Conservation (phyloP, 2,888 invertebrate species). For the Troides aeacus region DNA sequence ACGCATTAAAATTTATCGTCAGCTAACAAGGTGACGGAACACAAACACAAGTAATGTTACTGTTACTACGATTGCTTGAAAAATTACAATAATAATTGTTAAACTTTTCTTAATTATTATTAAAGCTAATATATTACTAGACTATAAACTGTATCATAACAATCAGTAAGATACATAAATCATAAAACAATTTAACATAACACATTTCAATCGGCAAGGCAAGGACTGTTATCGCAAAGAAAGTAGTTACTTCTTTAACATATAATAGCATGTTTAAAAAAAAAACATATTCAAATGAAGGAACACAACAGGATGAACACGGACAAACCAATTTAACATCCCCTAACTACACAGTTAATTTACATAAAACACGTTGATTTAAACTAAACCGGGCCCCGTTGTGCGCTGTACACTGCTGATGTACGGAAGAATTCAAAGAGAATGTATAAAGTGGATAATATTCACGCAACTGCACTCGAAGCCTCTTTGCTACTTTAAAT, state of each 20-base stretch:
- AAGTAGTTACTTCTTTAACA: conserved; percentile 7
- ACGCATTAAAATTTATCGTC: conserved; percentile 17
- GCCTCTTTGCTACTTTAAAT: not conserved
- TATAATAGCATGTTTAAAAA: conserved; percentile 12
- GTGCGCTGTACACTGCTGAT: conserved; percentile 16
- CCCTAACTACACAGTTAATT: conserved; percentile 24
- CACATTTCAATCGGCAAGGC: not conserved
- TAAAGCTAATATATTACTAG: no score
- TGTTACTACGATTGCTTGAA: not conserved
- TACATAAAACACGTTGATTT: conserved; percentile 24
- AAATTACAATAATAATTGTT: not conserved
- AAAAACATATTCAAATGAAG: conserved; percentile 24
- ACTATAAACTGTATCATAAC: no score
- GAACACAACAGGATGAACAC: conserved; percentile 20
- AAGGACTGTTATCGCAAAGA: conserved; percentile 1
- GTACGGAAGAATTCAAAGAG: conserved; percentile 34
- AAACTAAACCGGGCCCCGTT: conserved; percentile 12
- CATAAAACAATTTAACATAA: not conserved
- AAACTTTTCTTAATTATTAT: no score
- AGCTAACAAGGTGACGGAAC: not conserved
- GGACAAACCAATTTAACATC: conserved; percentile 26
- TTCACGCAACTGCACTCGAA: conserved; percentile 32
- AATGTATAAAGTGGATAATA: conserved; percentile 35
- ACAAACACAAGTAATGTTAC: not conserved
- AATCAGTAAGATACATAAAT: not conserved